A percentile compares a stretch with the other conserved stretches of the same genome.
These are phyloP conservation scores for Sorex araneus DNA, from an alignment of 2,113 vertebrate species.

Conservation along the genomic window DNA sequence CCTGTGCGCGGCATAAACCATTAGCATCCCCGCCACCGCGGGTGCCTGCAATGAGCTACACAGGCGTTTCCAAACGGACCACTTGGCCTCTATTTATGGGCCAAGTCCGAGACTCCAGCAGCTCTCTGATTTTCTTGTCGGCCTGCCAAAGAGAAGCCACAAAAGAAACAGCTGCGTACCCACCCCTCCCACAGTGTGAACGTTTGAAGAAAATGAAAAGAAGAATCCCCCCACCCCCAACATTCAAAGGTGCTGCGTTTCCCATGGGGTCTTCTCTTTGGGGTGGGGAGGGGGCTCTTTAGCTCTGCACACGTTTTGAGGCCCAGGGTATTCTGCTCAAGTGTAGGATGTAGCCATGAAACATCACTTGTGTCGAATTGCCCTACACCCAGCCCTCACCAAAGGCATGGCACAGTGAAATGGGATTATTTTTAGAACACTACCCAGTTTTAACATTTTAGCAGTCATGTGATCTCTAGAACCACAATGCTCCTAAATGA, in stretches of 20 bases:
- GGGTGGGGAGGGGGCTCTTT: not conserved
- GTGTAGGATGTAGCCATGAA: not conserved
- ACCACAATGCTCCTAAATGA: slow-evolving; percentile 82
- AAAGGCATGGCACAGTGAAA: slow-evolving; percentile 71
- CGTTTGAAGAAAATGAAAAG: slow-evolving; percentile 64
- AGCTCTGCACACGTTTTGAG: not conserved
- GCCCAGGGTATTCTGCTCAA: not conserved
- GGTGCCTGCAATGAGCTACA: not conserved
- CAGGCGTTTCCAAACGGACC: slow-evolving; percentile 66
- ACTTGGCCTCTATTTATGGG: slow-evolving; percentile 72
- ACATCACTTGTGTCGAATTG: slow-evolving; percentile 67
- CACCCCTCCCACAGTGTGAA: slow-evolving; percentile 57
- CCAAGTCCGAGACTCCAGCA: slow-evolving; percentile 62
- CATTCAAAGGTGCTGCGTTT: not conserved
- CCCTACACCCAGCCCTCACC: not conserved
- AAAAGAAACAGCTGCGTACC: slow-evolving; percentile 59
- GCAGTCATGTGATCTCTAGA: slow-evolving; percentile 62
- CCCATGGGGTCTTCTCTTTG: not conserved
- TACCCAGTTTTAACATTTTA: slow-evolving; percentile 18
- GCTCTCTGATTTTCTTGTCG: slow-evolving; percentile 73
- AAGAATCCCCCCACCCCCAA: not conserved
- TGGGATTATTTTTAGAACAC: slow-evolving; percentile 74
- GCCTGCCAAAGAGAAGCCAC: slow-evolving; percentile 37
- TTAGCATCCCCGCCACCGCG: slow-evolving; percentile 66
- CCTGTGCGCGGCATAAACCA: slow-evolving; percentile 74